A percentile compares a stretch with the other conserved stretches of the same genome.
phyloP scores from a whole-genome alignment of 2,888 invertebrate species.

The Trilocha varians region DNA sequence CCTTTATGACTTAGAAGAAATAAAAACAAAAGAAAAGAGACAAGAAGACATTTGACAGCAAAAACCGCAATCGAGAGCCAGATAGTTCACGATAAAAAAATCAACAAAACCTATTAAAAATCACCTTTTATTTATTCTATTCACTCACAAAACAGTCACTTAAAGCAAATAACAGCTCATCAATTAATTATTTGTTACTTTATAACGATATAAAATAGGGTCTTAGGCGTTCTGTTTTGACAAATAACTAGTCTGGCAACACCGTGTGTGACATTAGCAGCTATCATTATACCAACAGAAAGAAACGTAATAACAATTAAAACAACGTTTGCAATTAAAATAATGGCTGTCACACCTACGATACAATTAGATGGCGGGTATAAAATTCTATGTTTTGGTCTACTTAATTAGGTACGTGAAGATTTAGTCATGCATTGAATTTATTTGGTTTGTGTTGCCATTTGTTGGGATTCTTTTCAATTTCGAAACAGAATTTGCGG shows the following conservation, averaged over 20 bases:
- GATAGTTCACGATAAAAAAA: too few relatives aligned
- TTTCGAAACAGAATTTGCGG: too few relatives aligned
- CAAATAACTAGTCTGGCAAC: constrained; percentile 6
- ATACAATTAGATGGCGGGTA: constrained; percentile 62
- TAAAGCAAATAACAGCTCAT: background rate
- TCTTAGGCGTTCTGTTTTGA: constrained; percentile 2
- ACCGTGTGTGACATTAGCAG: constrained; percentile 4
- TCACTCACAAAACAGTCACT: too few relatives aligned
- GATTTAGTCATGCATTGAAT: too few relatives aligned
- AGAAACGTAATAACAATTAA: constrained; percentile 56
- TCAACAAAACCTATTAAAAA: too few relatives aligned
- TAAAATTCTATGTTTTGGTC: constrained; percentile 54
- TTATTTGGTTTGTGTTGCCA: too few relatives aligned
- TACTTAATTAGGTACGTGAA: constrained; percentile 37
- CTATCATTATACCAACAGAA: constrained; percentile 39
- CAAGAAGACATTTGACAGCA: too few relatives aligned
- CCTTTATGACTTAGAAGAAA: too few relatives aligned
- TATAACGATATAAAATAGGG: background rate
- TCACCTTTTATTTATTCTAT: too few relatives aligned
- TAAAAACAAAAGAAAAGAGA: too few relatives aligned
- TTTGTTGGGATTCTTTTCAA: too few relatives aligned
- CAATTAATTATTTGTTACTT: background rate
- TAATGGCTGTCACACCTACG: constrained; percentile 71
- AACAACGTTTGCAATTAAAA: constrained; percentile 63
- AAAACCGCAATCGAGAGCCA: too few relatives aligned